phyloP scores from a whole-genome alignment of 2,888 invertebrate genomes.

The Abrostola triplasia region DNA sequence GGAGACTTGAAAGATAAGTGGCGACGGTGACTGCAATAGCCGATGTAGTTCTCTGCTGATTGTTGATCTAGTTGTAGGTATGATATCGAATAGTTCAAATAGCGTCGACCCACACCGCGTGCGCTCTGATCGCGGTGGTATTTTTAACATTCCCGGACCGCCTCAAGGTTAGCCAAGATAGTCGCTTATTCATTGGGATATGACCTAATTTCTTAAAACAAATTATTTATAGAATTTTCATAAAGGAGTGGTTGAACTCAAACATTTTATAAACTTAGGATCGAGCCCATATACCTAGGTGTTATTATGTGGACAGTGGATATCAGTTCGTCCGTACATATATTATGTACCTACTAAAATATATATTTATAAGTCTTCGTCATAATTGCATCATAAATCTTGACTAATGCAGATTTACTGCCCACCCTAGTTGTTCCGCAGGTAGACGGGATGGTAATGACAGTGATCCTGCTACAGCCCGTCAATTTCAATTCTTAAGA shows the following conservation, averaged over 20 bases:
- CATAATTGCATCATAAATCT: conserved; percentile 34
- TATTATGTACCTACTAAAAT: conserved; percentile 16
- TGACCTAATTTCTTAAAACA: conserved; percentile 84
- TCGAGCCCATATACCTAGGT: conserved; percentile 22
- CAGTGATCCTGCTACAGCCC: conserved; percentile 32
- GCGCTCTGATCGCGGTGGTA: conserved; percentile 78
- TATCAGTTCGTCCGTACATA: conserved; percentile 19
- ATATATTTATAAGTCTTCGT: conserved; percentile 22
- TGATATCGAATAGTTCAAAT: conserved; percentile 74
- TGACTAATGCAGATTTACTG: conserved; percentile 48
- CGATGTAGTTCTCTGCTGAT: conserved; percentile 11
- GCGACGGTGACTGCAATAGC: conserved; percentile 2
- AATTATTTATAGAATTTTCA: conserved; percentile 69
- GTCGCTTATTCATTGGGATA: conserved; percentile 85
- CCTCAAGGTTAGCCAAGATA: conserved; percentile 86
- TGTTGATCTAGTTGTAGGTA: conserved; percentile 49
- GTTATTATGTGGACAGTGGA: conserved; percentile 28
- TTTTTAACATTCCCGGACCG: conserved; percentile 88
- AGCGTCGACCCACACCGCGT: conserved; percentile 67
- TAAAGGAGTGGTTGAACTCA: conserved; percentile 33
- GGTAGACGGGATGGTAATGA: conserved; percentile 31
- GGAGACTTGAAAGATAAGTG: not conserved
- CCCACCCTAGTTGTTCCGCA: conserved; percentile 17
- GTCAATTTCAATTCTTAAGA: conserved; percentile 45
- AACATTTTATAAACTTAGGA: conserved; percentile 23